A percentile compares a stretch with the other conserved stretches of the same genome.
These are phyloP conservation scores for Melinopterus prodromus DNA, from an alignment of 2,888 invertebrate genomes.

Conservation along the genomic window DNA sequence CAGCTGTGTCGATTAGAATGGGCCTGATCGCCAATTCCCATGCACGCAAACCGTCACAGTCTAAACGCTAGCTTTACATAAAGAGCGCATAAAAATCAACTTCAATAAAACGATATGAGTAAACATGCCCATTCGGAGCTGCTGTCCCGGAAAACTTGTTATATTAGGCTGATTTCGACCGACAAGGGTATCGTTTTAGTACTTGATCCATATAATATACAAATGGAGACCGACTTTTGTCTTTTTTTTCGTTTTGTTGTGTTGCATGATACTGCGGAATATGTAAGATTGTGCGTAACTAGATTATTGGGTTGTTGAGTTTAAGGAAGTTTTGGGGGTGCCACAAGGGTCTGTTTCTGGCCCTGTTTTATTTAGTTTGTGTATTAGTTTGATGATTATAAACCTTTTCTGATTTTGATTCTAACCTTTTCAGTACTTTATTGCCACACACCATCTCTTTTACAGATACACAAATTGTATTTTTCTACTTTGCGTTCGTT, in stretches of 20 bases:
- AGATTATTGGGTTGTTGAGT: not conserved
- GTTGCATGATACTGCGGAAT: not conserved
- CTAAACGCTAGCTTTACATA: constrained; percentile 40
- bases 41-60: constrained; percentile 40
- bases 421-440: too few species aligned
- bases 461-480: too few species aligned
- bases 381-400: too few species aligned
- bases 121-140: constrained; percentile 58
- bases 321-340: not conserved
- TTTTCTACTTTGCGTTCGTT: too few species aligned
- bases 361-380: not conserved
- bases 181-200: constrained; percentile 4
- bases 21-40: too few species aligned
- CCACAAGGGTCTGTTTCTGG: too few species aligned
- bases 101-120: constrained; percentile 58
- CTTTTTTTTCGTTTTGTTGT: not conserved
- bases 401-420: too few species aligned
- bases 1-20: too few species aligned
- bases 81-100: constrained; percentile 56
- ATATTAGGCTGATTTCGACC: not conserved
- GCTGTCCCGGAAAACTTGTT: constrained; percentile 57
- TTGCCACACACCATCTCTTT: too few species aligned
- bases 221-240: not conserved
- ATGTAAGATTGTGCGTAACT: not conserved
- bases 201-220: not conserved